Base-by-base conservation (phyloP, 2,797 vertebrate species). In the Acanthopagrus latus region DNA sequence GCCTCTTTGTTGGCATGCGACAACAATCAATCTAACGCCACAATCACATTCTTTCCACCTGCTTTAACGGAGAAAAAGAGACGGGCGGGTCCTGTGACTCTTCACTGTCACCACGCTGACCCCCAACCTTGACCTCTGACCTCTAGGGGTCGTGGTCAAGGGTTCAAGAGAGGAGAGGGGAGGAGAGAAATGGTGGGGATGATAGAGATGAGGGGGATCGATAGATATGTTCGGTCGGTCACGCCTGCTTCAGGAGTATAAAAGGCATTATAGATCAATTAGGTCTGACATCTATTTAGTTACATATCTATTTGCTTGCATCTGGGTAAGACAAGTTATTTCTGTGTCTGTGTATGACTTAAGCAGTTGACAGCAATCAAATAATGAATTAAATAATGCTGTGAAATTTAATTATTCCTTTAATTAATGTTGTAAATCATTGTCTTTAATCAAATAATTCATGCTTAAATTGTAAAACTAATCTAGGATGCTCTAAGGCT, bases 81-180 rank as follows among this genome's bases (percentile, higher is more conserved):
- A 83, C 73, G n/a, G 85, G 86, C 85, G 84, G 89, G 74, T 78
- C 79, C 58, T 38, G 55, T 55, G 71, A 90, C 88, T 86, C 72
- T 67, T 89, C 73, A 57, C 69, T 91, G 92, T 93, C 89, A 85
- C 87, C 77, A 64, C 80, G 80, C 81, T 79, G 90, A 92, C 92
- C 97, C 95, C 96, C 41, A 58, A 92, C 93, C 95, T 92, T 96
- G 96, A 97, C 96, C 97, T 95, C 83, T 83, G 78, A 85, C 85
- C 81, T 95, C 50, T 60, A 85, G 89, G 90, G 68, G 79, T 83
- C 18, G 47, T 83, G 84, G 91, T 88, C 79, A 86, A 86, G 76
- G 82, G 88, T 89, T 92, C 78, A 85, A n/a, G 52, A 69, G 54
- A 59, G 51, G 47, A 65, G 58, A 65, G 64, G 66, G 60, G 52